Base-by-base conservation (phyloP, 2,888 invertebrate species). In the Catocala nupta region DNA sequence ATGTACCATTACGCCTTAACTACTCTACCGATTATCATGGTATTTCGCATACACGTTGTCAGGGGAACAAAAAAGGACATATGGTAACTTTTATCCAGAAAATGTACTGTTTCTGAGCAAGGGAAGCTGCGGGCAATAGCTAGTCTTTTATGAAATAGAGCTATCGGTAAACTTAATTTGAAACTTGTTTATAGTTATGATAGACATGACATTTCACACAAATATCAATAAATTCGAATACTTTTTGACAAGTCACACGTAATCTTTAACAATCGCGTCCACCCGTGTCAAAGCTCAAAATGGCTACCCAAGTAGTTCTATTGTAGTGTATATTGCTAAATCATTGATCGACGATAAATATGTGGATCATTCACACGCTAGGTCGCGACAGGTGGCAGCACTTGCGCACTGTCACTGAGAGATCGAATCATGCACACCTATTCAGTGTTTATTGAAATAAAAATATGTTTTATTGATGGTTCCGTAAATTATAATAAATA, bases 261-360 rank as follows among this genome's bases (percentile, higher is more conserved):
- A 66, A 66, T 51, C 63, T 60, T 50, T 60, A 60, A 78, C 67
- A 75, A 66, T 45, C 44, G 10, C 55, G 63, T 71, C 67, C 79
- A 83, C 82, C 84, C 82, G 78, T 81, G 82, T 84, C 88, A 87
- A 83, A 83, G 68, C 68, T 50, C 75, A 83, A 82, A 82, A 81
- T 72, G 80, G 82, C 83, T 85, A 80, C 86, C 86, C 84, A 84
- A 89, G 85, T 84, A 83, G 84, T 84, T 76, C 72, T 79, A 89
- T 90, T 91, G 90, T 89, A 61, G 78, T 75, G 75, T 78, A 85
- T 91, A 87, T 84, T 90, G 93, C 90, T 84, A 92, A 92, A 91
- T 93, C 93, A 93, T 91, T 85, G 88, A 87, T 86, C 81, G 81
- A 71, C 87, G 83, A 91, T 91, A 88, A 89, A 89, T 77, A 76